These are phyloP conservation scores for Operophtera brumata DNA, from an alignment of 2,888 invertebrate genomes.

Conservation along the genomic window DNA sequence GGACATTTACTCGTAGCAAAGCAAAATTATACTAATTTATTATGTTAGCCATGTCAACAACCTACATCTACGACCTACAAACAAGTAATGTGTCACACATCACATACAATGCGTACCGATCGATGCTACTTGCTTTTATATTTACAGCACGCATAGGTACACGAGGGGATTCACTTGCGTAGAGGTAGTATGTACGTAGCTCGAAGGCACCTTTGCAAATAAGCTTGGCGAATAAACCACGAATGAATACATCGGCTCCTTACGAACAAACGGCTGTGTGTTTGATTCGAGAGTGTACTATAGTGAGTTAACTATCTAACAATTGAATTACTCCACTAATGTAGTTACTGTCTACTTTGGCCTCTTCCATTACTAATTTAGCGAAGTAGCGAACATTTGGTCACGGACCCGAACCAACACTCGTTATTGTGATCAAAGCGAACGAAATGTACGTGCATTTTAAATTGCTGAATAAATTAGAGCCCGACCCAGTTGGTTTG, in stretches of 20 bases:
- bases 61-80: background rate
- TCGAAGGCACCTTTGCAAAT: no score
- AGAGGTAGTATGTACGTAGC: no score
- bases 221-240: no score
- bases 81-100: background rate
- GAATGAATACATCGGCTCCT: background rate
- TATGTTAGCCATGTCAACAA: background rate
- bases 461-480: slow-evolving; percentile 29
- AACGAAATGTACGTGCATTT: slow-evolving; percentile 22
- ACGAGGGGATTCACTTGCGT: background rate
- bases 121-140: background rate
- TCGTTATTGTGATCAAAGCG: slow-evolving; percentile 30
- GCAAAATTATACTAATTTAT: background rate
- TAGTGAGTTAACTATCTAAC: slow-evolving; percentile 25
- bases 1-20: slow-evolving; percentile 7
- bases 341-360: slow-evolving; percentile 29
- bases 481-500: slow-evolving; percentile 12
- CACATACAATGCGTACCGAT: slow-evolving; percentile 1
- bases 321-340: slow-evolving; percentile 37
- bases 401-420: slow-evolving; percentile 9
- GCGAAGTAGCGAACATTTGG: slow-evolving; percentile 20
- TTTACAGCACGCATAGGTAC: background rate
- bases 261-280: no score
- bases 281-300: slow-evolving; percentile 26
- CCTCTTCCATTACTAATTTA: slow-evolving; percentile 29